Base-by-base conservation (phyloP, 2,113 vertebrate genomes). In the Melierax canorus region DNA sequence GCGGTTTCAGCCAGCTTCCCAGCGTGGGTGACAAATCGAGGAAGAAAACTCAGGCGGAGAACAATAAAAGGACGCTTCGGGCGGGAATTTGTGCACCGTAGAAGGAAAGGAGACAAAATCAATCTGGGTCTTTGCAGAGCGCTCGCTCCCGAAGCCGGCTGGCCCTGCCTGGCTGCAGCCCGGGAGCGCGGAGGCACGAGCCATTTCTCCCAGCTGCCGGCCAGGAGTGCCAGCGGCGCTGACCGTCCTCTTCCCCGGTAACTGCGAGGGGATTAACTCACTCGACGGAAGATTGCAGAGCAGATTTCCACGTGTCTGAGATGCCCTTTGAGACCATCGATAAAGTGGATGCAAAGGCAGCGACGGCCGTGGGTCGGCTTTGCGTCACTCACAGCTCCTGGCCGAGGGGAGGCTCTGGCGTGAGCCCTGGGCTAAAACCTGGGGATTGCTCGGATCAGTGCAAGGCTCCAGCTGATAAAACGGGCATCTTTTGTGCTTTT, bases 1-100 rank as follows among this genome's bases (percentile, higher is more conserved):
- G 7, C 2, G 2, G 9, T 27, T 39, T 26, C 24, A 80, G 74
- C 58, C 1, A 6, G 67, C 45, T 34, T n/a, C 45, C 12, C 75
- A 38, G 63, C 11, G 1, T 26, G 59, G 41, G 46, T 23, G 51
- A n/a, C 18, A 27, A 29, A 29, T 0, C 1, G 3, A 45, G 81
- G 62, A 63, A n/a, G 39, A 43, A 80, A 90, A 38, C 4, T 6
- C 26, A 51, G 64, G 13, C 3, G 4, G 60, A 53, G n/a, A 81
- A 55, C 32, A 20, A 39, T 0, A 26, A 11, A 38, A 58, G 14
- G 55, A 32, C 0, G 0, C 32, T 72, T 75, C 2, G 2, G 10
- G 46, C 43, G 51, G 62, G 39, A 63, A 8, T 77, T 38, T 9
- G 17, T 23, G 43, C 7, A 1, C 41, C 0, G 5, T 5, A 45